Evolutionary conservation across 2,113 vertebrate genomes (phyloP).

Genomic region (Atlantisia rogersi): DNA sequence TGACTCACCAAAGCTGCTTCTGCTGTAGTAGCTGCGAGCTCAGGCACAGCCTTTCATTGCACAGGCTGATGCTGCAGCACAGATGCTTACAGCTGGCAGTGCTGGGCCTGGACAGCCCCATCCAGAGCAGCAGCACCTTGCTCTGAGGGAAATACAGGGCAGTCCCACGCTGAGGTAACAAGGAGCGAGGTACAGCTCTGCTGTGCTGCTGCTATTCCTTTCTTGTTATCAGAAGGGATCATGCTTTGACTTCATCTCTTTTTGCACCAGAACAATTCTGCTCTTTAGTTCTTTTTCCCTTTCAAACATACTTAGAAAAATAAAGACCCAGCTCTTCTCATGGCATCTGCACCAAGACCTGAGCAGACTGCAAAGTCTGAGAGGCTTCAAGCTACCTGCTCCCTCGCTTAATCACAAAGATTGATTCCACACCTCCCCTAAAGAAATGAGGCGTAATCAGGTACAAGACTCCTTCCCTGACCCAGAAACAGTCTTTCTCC

Average conservation of each 20-base stretch:
- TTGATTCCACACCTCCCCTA: not conserved
- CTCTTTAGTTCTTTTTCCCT: not conserved
- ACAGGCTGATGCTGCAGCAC: not conserved
- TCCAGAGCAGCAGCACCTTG: not conserved
- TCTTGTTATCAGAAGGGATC: not conserved
- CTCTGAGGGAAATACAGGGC: rapidly evolving
- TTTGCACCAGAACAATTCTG: not conserved
- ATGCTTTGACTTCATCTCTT: rapidly evolving
- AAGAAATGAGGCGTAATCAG: not conserved
- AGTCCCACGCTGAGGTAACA: not conserved
- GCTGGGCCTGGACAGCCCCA: not conserved
- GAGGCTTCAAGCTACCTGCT: not conserved
- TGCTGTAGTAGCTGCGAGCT: not conserved
- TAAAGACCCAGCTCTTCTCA: not conserved
- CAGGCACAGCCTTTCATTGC: not conserved
- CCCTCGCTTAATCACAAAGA: not conserved
- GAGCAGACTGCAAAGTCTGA: constrained; percentile 18
- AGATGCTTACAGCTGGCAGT: not conserved
- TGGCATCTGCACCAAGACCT: constrained; percentile 5
- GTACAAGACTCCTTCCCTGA: not conserved
- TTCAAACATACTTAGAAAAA: not conserved
- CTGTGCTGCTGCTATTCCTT: not conserved
- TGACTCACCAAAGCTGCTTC: not conserved
- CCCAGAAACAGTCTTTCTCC: not conserved
- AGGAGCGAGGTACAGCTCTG: not conserved